Evolutionary conservation across 1,140 invertebrate species (phyloP), one percentile per base, ranked within the genome.

Genomic region (Drosophila leontia): DNA sequence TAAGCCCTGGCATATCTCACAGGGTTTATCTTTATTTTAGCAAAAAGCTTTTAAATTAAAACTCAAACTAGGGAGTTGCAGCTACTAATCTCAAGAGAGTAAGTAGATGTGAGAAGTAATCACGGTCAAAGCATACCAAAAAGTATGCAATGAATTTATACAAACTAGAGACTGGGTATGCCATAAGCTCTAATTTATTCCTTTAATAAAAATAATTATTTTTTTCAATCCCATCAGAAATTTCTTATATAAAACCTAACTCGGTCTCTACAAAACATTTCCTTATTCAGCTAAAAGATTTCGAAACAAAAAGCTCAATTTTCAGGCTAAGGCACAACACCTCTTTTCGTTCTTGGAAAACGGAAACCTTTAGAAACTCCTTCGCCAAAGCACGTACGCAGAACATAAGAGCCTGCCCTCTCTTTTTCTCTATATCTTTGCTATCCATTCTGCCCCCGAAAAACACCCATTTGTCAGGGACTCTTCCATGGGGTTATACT

Each of bases 301-400:
- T 34, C 1, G 7, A 41, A 64, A 34, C 11, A 23, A 41, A 32
- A 58, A 35, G 41, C 23, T 51, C 55, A 17, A 71, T 68, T 75
- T 82, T 34, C 26, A n/a, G 26, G 42, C 50, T 62, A 65, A 82
- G 71, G 15, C 56, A 72, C 64, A 60, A 61, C 76, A 69, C 23
- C 47, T 29, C 42, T 29, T 39, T 15, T 13, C 8, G 34, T 41
- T 65, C 32, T 23, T 17, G 50, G 13, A 53, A 53, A 78, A 69
- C 12, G 19, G 35, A 81, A 90, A 83, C 71, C 85, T 78, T 84
- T 81, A 45, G 58, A 75, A 81, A 84, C 64, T 78, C 74, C 61
- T 50, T 57, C 44, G 63, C 68, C 67, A 88, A 83, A 63, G 84
- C 80, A 87, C 84, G 84, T 87, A 78, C 84, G 63, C 50, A 61